Base-by-base conservation (phyloP, 2,797 vertebrate species). In the Phalloptychus januarius region DNA sequence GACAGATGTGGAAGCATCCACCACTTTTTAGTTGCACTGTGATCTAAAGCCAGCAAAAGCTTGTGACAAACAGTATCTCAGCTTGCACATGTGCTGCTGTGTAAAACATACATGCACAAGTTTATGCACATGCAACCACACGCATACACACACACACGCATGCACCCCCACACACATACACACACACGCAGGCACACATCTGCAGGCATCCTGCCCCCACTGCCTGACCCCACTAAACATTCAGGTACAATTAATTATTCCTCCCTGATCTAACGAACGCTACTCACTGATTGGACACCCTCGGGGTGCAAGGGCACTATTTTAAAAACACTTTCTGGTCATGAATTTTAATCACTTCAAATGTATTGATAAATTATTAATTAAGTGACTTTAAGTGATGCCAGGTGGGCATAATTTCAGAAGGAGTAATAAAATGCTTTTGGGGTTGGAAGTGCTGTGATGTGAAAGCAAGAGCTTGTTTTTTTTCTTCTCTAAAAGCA, bases 311-410 rank as follows among this genome's bases (percentile, higher is more conserved):
- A 88, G 93, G 93, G 90, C 91, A 94, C 92, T 94, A 94, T 95
- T 96, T 95, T 94, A 94, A 95, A 96, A 95, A 95, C 95, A 94
- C 93, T 95, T 95, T 95, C 94, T 93, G 91, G 92, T 94, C 95
- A 96, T 96, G 94, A 96, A 96, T 96, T 95, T 96, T 96, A 96
- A 96, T 96, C 93, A 95, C 93, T 92, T 93, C 89, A 95, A 95
- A 95, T 96, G 91, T 95, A 95, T 95, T 92, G 93, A 95, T 96
- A 94, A 94, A 96, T 96, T 95, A 96, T 96, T 96, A 96, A 96
- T 95, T 94, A 95, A 94, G 93, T 94, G 94, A 95, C 94, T 95
- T 93, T 94, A 96, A 96, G 94, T 95, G 95, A 94, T 93, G 93
- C 94, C 95, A 95, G 95, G 95, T 96, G 95, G 95, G 94, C 92